phyloP scores from a whole-genome alignment of 2,888 invertebrate genomes.

The Drosophila austrosaltans region DNA sequence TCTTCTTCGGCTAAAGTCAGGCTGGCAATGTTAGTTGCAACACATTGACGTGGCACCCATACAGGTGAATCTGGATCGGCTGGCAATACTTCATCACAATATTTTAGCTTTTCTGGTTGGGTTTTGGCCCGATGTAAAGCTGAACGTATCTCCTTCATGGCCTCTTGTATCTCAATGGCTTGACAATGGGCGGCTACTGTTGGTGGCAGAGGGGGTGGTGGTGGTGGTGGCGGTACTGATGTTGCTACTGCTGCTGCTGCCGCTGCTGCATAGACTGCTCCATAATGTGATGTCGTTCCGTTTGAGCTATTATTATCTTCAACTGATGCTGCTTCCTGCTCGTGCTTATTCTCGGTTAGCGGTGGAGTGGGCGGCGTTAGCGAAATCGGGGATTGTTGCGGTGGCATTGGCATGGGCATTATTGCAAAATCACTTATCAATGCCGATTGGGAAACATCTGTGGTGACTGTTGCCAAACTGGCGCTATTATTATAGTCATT shows the following conservation, averaged over 20 bases:
- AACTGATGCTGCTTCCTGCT: conserved; percentile 4
- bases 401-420: conserved; percentile 39
- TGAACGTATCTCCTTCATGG: conserved; percentile 92
- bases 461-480: conserved; percentile 35
- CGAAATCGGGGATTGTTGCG: conserved; percentile 21
- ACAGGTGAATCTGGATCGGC: conserved; percentile 82
- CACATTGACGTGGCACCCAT: conserved; percentile 81
- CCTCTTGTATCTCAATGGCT: conserved; percentile 85
- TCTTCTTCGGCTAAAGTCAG: conserved; percentile 86
- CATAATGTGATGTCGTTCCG: conserved; percentile 58
- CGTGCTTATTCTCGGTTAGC: conserved; percentile 41
- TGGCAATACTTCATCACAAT: conserved; percentile 81
- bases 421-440: conserved; percentile 51
- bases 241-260: not conserved
- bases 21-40: conserved; percentile 21
- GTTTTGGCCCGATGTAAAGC: conserved; percentile 86
- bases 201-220: conserved; percentile 3
- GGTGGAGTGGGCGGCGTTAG: conserved; percentile 36
- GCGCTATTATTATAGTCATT: conserved; percentile 65
- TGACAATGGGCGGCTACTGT: conserved; percentile 61
- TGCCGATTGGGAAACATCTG: conserved; percentile 45
- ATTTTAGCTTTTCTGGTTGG: conserved; percentile 82
- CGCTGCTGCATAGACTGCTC: conserved; percentile 76
- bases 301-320: conserved; percentile 20
- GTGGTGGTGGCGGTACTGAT: too few species aligned